These are phyloP conservation scores for Tragelaphus scriptus DNA, from an alignment of 2,113 vertebrate species.

Conservation along the genomic window DNA sequence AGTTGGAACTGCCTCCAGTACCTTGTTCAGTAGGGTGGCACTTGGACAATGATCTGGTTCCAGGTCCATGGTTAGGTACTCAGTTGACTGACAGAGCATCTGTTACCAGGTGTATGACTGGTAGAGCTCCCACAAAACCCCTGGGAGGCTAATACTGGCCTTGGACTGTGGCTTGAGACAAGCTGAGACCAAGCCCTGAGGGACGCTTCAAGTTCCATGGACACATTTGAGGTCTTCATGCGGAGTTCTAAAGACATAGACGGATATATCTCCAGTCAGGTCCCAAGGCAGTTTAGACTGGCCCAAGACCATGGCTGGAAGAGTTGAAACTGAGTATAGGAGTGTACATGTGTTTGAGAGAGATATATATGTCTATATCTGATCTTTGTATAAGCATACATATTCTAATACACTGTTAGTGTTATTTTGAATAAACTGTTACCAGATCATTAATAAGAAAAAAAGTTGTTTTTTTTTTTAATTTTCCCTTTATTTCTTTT, in stretches of 20 bases:
- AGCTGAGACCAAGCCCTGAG: not conserved
- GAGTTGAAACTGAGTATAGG: not conserved
- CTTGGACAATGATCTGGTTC: not conserved
- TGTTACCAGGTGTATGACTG: not conserved
- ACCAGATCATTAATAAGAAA: not conserved
- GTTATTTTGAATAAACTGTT: not conserved
- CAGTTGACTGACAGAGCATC: not conserved
- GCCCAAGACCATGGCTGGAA: not conserved
- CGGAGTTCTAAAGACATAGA: not conserved
- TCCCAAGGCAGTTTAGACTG: not conserved
- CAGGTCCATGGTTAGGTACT: not conserved
- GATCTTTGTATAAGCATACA: not conserved
- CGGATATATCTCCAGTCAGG: not conserved
- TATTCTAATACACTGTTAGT: not conserved
- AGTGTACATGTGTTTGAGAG: not conserved
- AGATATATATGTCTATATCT: not conserved
- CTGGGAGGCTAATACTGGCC: not conserved
- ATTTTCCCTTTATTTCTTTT: not conserved
- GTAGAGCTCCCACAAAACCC: not conserved
- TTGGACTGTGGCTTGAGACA: not conserved
- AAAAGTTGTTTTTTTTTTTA: rapidly evolving
- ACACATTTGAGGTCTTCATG: not conserved
- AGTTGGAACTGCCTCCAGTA: not conserved
- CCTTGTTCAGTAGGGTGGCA: not conserved
- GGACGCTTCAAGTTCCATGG: not conserved